phyloP scores from a whole-genome alignment of 2,797 vertebrate species.

The Acrossocheilus wenchowensis region DNA sequence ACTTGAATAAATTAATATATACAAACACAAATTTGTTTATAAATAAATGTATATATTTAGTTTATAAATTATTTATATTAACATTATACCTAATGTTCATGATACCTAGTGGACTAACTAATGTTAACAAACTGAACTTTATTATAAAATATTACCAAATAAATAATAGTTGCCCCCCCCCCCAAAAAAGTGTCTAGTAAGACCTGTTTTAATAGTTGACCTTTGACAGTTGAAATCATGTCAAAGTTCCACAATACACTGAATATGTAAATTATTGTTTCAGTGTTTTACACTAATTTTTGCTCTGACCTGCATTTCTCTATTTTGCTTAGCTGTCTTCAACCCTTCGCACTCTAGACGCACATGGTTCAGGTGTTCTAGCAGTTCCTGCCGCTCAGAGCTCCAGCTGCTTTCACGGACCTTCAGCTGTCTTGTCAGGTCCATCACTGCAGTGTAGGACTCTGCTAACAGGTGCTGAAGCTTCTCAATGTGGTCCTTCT shows the following conservation, averaged over 20 bases:
- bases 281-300: neutral
- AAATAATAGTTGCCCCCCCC: neutral
- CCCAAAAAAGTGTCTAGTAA: neutral
- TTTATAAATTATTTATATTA: neutral
- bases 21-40: no score
- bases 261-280: neutral
- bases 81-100: neutral
- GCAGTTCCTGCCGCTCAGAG: constrained; percentile 82
- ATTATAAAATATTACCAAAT: neutral
- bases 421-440: constrained; percentile 84
- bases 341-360: constrained; percentile 73
- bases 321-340: constrained; percentile 31
- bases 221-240: neutral
- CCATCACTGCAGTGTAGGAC: constrained; percentile 85
- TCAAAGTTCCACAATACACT: neutral
- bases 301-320: constrained; percentile 42
- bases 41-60: neutral
- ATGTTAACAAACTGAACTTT: neutral
- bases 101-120: neutral
- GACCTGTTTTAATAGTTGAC: neutral
- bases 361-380: constrained; percentile 80
- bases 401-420: constrained; percentile 85
- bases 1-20: no score
- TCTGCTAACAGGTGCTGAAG: constrained; percentile 86
- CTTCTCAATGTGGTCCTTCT: constrained; percentile 77